phyloP scores from a whole-genome alignment of 2,888 invertebrate species.

The Anodontia alba region DNA sequence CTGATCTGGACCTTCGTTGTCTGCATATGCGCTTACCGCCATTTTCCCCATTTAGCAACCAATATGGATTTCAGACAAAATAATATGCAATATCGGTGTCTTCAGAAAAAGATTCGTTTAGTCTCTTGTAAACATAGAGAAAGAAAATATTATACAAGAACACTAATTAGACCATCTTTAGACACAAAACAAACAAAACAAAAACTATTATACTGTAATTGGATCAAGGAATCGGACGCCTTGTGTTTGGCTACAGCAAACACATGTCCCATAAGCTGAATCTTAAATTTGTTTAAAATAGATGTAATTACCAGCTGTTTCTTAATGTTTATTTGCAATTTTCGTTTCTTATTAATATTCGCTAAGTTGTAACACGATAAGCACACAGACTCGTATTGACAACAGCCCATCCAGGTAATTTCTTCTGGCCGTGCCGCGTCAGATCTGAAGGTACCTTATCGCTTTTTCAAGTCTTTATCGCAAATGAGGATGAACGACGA shows the following conservation, averaged over 20 bases:
- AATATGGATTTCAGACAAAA: too few species aligned
- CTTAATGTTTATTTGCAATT: conserved; percentile 1
- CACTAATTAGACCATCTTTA: conserved; percentile 16
- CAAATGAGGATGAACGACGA: too few species aligned
- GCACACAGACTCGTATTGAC: conserved; percentile 29
- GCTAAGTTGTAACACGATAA: conserved; percentile 43
- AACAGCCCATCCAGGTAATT: neutral
- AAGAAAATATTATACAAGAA: neutral
- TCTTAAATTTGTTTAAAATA: conserved; percentile 12
- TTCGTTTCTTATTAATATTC: conserved; percentile 24
- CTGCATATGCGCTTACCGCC: too few species aligned
- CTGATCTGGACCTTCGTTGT: too few species aligned
- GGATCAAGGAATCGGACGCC: conserved; percentile 3
- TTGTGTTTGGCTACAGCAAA: neutral
- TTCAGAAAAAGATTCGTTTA: neutral
- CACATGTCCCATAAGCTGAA: neutral
- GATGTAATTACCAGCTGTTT: conserved; percentile 18
- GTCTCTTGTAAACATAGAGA: neutral
- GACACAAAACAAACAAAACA: neutral
- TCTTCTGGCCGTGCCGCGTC: neutral
- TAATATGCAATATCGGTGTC: neutral
- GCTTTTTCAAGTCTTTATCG: too few species aligned
- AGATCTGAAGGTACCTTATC: too few species aligned
- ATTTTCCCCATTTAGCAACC: too few species aligned
- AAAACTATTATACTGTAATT: conserved; percentile 13